A percentile compares a stretch with the other conserved stretches of the same genome.
These are phyloP conservation scores for Sinocyclocheilus anophthalmus DNA, from an alignment of 2,113 vertebrate genomes.

Conservation along the genomic window DNA sequence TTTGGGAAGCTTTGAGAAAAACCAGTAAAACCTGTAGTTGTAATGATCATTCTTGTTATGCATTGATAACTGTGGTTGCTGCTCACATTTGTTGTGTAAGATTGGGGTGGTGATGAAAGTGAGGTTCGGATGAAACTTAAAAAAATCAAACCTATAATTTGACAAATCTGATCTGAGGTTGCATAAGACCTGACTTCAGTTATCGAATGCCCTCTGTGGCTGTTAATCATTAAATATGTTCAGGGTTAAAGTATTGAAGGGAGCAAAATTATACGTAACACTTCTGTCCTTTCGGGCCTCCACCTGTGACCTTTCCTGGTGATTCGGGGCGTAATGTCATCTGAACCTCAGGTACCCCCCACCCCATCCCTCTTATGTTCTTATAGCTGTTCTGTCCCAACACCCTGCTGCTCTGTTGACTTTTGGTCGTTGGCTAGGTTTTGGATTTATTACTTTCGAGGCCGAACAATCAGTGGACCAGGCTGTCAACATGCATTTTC, in stretches of 20 bases:
- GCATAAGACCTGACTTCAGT: conserved; percentile 19
- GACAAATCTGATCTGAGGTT: background rate
- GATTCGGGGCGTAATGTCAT: conserved; percentile 73
- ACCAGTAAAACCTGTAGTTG: conserved; percentile 81
- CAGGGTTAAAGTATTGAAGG: conserved; percentile 8
- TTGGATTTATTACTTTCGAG: conserved; percentile 99
- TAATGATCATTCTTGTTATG: conserved; percentile 82
- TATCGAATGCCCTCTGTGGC: background rate
- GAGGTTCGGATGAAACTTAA: conserved; percentile 88
- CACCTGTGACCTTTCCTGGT: conserved; percentile 37
- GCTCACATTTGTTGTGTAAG: conserved; percentile 96
- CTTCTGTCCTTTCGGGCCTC: conserved; percentile 20
- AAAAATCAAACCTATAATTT: background rate
- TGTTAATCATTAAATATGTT: conserved; percentile 46
- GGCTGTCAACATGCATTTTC: conserved; percentile 99
- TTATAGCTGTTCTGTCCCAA: conserved; percentile 99
- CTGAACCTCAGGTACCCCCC: conserved; percentile 90
- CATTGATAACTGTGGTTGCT: conserved; percentile 88
- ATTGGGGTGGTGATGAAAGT: conserved; percentile 86
- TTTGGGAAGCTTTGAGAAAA: conserved; percentile 92
- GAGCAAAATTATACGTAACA: background rate
- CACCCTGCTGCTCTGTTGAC: conserved; percentile 99
- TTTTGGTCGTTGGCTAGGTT: conserved; percentile 99
- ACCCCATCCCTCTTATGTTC: conserved; percentile 97
- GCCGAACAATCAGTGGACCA: conserved; percentile 99